Base-by-base conservation (phyloP, 2,888 invertebrate genomes). In the Ophion costatus region DNA sequence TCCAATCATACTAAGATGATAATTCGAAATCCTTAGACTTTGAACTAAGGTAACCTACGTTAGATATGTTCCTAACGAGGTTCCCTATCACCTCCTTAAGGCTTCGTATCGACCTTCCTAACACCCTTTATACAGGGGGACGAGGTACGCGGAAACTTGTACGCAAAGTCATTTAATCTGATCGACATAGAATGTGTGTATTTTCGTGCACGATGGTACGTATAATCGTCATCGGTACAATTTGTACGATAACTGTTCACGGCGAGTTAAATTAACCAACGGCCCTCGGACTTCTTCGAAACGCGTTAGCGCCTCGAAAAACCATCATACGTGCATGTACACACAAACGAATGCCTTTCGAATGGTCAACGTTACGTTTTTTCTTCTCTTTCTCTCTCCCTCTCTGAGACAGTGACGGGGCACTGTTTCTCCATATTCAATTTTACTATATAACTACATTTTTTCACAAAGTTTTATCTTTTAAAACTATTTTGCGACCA, bases 191-290 rank as follows among this genome's bases (percentile, higher is more conserved):
- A 73, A 67, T 61, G 29, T 63, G 45, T 63, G 45, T 78, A 59
- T 57, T 45, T 22, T 38, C 57, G 57, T 42, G 29, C 51, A 38
- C 57, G 10, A 33, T 14, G 64, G 14, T 14, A 56, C 61, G 17
- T 63, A 20, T 20, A 80, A 69, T 75, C 56, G 22, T 57, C 59
- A 10, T 5, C 17, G 64, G 78, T 64, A 73, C 67, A 82, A 73
- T 79, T 79, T 69, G 75, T 64, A 80, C 79, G 70, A 80, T 80
- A 83, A 83, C 80, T 83, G 70, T 78, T 77, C 64, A 63, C 11
- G 69, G 61, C 63, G 24, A 75, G 70, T 70, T 80, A 66, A 83
- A 83, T 69, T 81, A 81, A 75, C 75, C 22, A 38, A 69, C 61
- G n/a, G 33, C 29, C 56, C 59, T 56, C 61, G 24, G 67, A 70